Percentiles rank a stretch among this genome's conserved stretches.
Conservation (phyloP, 1,140 invertebrate species). For the Colletes latitarsis region DNA sequence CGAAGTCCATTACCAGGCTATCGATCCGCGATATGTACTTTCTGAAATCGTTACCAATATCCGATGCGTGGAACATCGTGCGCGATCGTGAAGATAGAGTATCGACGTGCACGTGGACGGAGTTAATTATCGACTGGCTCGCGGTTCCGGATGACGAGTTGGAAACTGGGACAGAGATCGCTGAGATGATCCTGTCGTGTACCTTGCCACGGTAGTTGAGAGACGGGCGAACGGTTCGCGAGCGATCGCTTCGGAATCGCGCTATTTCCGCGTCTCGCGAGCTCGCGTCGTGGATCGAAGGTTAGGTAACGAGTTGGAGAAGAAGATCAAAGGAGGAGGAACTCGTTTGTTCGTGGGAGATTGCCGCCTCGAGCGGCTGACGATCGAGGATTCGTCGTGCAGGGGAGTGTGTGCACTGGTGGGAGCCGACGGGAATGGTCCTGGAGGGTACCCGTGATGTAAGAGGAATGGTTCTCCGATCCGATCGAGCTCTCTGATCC, state of each 20-base stretch:
- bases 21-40: constrained; percentile 2
- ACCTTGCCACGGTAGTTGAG: too few species aligned
- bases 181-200: neutral
- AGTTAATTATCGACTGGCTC: constrained; percentile 30
- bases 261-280: neutral
- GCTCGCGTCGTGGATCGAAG: constrained; percentile 10
- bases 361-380: constrained; percentile 8
- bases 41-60: constrained; percentile 1
- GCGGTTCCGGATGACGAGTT: neutral
- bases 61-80: neutral
- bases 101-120: neutral
- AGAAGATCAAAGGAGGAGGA: neutral
- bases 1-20: constrained; percentile 12
- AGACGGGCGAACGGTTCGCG: constrained; percentile 7
- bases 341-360: constrained; percentile 17
- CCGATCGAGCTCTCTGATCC: too few species aligned
- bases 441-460: too few species aligned
- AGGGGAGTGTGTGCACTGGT: neutral
- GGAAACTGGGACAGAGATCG: constrained; percentile 2
- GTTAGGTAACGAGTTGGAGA: constrained; percentile 16
- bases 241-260: neutral
- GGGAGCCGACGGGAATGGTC: neutral
- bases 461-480: too few species aligned
- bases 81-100: neutral
- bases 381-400: constrained; percentile 4